These are phyloP conservation scores for Amphibalanus amphitrite DNA, from an alignment of 1,140 invertebrate species.

Conservation along the genomic window DNA sequence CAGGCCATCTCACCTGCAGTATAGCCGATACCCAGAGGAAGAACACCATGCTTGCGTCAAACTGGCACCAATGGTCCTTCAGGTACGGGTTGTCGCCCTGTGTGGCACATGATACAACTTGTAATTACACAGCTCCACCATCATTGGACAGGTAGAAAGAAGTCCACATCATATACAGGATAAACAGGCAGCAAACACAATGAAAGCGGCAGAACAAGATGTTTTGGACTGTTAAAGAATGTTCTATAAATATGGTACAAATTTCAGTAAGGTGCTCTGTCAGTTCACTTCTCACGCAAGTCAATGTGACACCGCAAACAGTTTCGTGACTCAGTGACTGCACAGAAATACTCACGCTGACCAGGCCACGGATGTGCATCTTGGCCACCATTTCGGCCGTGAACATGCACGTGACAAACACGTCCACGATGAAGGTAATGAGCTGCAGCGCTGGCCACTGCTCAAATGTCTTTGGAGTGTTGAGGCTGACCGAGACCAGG, in stretches of 20 bases:
- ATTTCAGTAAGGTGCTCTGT: too few species aligned
- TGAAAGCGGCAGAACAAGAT: too few species aligned
- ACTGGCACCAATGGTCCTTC: slow-evolving; percentile 97
- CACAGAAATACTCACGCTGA: slow-evolving; percentile 60
- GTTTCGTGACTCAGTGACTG: not conserved
- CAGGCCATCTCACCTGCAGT: slow-evolving; percentile 47
- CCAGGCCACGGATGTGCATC: slow-evolving; percentile 85
- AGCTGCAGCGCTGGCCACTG: slow-evolving; percentile 60
- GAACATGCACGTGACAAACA: slow-evolving; percentile 75
- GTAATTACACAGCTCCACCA: too few species aligned
- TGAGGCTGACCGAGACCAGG: slow-evolving; percentile 80
- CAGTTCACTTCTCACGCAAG: not conserved
- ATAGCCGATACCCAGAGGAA: slow-evolving; percentile 92
- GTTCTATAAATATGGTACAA: too few species aligned
- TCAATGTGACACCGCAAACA: not conserved
- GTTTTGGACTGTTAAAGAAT: too few species aligned
- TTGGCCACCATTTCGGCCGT: slow-evolving; percentile 96
- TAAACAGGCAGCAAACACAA: too few species aligned
- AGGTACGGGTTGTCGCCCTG: slow-evolving; percentile 83
- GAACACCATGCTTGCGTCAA: slow-evolving; percentile 94
- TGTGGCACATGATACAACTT: too few species aligned
- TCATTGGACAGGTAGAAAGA: too few species aligned
- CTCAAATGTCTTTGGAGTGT: slow-evolving; percentile 90
- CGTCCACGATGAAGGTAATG: slow-evolving; percentile 73
- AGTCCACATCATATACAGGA: too few species aligned